Percentiles rank a stretch among this genome's conserved stretches.
Conservation (phyloP, 2,797 vertebrate species). For the Sebastes glaucus region DNA sequence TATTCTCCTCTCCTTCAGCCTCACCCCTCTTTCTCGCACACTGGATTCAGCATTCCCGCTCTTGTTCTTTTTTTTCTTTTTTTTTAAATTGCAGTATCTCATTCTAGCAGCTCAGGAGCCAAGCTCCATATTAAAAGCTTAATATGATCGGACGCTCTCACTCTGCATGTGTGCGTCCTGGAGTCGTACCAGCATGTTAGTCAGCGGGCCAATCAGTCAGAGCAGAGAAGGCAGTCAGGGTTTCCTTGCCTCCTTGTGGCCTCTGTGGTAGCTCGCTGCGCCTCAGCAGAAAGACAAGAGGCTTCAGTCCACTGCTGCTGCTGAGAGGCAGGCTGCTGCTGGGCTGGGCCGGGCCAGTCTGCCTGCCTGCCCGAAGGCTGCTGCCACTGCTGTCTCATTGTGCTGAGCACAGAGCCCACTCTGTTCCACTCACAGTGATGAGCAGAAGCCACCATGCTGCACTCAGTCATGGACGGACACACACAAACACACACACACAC, state of each 20-base stretch:
- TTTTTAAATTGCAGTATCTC: slow-evolving; percentile 15
- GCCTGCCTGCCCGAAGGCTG: slow-evolving; percentile 40
- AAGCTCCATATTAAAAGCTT: slow-evolving; percentile 50
- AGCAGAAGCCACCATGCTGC: slow-evolving; percentile 67
- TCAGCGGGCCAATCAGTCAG: slow-evolving; percentile 52
- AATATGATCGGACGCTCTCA: slow-evolving; percentile 44
- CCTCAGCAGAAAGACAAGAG: slow-evolving; percentile 62
- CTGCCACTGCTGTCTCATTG: slow-evolving; percentile 69
- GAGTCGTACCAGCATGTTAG: slow-evolving; percentile 52
- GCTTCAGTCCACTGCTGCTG: slow-evolving; percentile 62
- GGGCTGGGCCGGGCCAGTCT: slow-evolving; percentile 36
- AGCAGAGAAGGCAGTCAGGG: slow-evolving; percentile 36
- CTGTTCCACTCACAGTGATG: slow-evolving; percentile 70
- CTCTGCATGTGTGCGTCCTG: slow-evolving; percentile 47
- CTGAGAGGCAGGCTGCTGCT: slow-evolving; percentile 46
- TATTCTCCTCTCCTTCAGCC: slow-evolving; percentile 48
- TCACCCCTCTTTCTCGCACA: slow-evolving; percentile 43
- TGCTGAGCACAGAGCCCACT: slow-evolving; percentile 70
- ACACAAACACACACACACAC: slow-evolving; percentile 13
- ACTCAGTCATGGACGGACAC: slow-evolving; percentile 46
- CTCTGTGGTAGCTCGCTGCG: slow-evolving; percentile 36
- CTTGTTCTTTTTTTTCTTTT: not conserved
- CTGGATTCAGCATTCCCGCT: slow-evolving; percentile 42
- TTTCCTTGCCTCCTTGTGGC: slow-evolving; percentile 53
- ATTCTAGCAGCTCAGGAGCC: slow-evolving; percentile 40